These are phyloP conservation scores for Neotragus pygmaeus DNA, from an alignment of 2,113 vertebrate genomes.

Conservation along the genomic window DNA sequence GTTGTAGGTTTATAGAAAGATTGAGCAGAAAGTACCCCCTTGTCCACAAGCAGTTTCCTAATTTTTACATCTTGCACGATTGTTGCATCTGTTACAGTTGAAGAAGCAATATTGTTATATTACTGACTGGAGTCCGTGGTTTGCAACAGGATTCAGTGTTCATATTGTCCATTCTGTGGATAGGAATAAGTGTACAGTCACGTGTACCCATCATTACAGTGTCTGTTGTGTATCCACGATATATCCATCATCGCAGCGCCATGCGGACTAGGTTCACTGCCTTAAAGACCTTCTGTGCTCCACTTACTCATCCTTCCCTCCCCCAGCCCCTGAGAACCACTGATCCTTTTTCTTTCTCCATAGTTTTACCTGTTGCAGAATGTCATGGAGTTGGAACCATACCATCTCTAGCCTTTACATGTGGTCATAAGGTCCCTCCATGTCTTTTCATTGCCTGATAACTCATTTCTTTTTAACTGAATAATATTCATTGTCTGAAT, in stretches of 20 bases:
- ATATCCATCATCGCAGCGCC: accelerated
- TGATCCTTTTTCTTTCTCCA: too few relatives aligned
- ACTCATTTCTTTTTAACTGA: not conserved
- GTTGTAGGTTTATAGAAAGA: not conserved
- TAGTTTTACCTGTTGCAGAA: not conserved
- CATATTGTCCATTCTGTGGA: accelerated
- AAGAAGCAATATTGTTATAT: accelerated
- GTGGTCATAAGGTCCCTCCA: accelerated
- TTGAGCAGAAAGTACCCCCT: accelerated
- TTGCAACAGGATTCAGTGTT: too few relatives aligned
- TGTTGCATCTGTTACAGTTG: accelerated
- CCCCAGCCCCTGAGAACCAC: not conserved
- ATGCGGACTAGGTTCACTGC: accelerated
- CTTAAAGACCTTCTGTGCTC: too few relatives aligned
- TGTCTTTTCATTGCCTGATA: too few relatives aligned
- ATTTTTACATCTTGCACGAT: accelerated
- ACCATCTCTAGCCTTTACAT: not conserved
- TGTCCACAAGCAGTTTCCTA: accelerated
- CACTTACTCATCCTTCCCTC: too few relatives aligned
- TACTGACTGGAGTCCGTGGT: accelerated
- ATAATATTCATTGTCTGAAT: not conserved
- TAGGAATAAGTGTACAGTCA: not conserved
- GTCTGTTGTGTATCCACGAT: accelerated
- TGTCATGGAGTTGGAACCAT: not conserved
- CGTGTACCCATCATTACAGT: accelerated